phyloP scores from a whole-genome alignment of 2,113 vertebrate genomes.

The Climacteris rufus region DNA sequence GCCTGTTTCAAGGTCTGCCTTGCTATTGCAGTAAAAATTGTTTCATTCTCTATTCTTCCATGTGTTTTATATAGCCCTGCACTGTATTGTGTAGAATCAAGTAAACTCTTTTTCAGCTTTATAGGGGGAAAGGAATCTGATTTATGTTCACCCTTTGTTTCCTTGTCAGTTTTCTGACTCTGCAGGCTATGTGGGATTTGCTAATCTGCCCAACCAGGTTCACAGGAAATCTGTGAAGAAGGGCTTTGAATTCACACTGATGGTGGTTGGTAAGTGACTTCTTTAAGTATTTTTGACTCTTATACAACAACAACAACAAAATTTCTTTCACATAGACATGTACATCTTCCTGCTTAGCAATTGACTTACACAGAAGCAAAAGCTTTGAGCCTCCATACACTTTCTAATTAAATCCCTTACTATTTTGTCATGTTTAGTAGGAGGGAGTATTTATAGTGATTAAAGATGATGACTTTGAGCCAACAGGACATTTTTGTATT shows the following conservation, averaged over 20 bases:
- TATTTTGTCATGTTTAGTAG: background rate
- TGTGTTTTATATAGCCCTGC: background rate
- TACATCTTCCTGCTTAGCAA: background rate
- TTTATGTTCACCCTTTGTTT: background rate
- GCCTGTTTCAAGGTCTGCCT: background rate
- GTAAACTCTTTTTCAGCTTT: background rate
- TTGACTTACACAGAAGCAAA: background rate
- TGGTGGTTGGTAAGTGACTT: constrained; percentile 82
- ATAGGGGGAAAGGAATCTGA: background rate
- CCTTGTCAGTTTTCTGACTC: constrained; percentile 80
- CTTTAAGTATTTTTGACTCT: background rate
- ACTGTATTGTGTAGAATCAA: background rate
- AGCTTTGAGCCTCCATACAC: background rate
- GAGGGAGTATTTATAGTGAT: background rate
- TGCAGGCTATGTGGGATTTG: constrained; percentile 82
- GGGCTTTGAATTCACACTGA: constrained; percentile 86
- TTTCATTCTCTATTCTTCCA: background rate
- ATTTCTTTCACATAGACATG: background rate
- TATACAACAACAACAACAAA: background rate
- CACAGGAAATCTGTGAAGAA: constrained; percentile 92
- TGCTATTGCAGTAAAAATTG: background rate
- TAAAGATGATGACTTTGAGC: background rate
- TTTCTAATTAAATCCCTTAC: background rate
- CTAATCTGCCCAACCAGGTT: constrained; percentile 88
- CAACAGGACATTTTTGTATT: background rate